Base-by-base conservation (phyloP, 2,888 invertebrate species). In the Agelastica alni region DNA sequence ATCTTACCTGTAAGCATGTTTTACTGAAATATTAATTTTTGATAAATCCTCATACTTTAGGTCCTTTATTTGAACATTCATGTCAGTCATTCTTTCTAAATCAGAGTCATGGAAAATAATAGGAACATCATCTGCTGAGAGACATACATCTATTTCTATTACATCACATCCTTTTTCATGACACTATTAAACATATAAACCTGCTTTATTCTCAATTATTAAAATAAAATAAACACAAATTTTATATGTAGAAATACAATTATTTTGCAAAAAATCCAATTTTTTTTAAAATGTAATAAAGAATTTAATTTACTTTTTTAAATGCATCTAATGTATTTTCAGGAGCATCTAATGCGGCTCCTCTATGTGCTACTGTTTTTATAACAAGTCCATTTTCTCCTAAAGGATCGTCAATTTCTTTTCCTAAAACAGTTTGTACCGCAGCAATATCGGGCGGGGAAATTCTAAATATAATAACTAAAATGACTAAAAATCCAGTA, bases 241-340 rank as follows among this genome's bases (percentile, higher is more conserved):
- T n/a, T n/a, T n/a, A n/a, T n/a, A n/a, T n/a, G n/a, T n/a, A n/a
- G n/a, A n/a, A n/a, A n/a, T n/a, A n/a, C n/a, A n/a, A n/a, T n/a
- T n/a, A n/a, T n/a, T n/a, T n/a, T n/a, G n/a, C n/a, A n/a, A n/a
- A n/a, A n/a, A n/a, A n/a, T n/a, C n/a, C n/a, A n/a, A n/a, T n/a
- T n/a, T n/a, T n/a, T n/a, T n/a, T n/a, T n/a, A n/a, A n/a, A n/a
- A n/a, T n/a, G n/a, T n/a, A n/a, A n/a, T n/a, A n/a, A n/a, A n/a
- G n/a, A n/a, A n/a, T 87, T 75, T 84, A 36, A 49, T 55, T 55
- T 72, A 87, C 87, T 75, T 84, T 80, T 77, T 83, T 82, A 65
- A 91, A 85, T 1, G 91, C 90, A 48, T 82, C 81, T 59, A 91
- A 71, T 59, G 87, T 90, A 73, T 91, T 91, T 76, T 91, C 91